Percentiles rank a stretch among this genome's conserved stretches.
phyloP scores from a whole-genome alignment of 2,888 invertebrate species.

The Volucella inflata region DNA sequence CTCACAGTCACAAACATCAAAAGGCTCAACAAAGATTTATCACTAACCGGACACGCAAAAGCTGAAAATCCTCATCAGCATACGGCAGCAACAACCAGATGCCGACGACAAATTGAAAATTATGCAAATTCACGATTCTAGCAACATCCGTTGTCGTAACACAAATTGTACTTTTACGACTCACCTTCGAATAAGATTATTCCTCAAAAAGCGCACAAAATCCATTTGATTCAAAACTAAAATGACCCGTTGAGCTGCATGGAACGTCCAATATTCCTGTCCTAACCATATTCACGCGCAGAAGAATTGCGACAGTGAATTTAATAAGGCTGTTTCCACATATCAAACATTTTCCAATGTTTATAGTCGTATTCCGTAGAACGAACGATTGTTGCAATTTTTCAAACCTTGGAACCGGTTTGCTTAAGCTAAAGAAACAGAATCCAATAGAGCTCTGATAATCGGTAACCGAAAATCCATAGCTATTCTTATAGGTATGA shows the following conservation, averaged over 20 bases:
- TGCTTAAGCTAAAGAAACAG: conserved; percentile 57
- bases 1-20: conserved; percentile 58
- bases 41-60: conserved; percentile 5
- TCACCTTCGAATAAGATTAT: conserved; percentile 59
- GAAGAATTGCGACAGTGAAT: conserved; percentile 68
- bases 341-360: conserved; percentile 31
- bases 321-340: conserved; percentile 73
- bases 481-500: background rate
- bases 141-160: conserved; percentile 45
- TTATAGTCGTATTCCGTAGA: conserved; percentile 41
- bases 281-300: conserved; percentile 65
- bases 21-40: conserved; percentile 44
- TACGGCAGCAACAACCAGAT: background rate
- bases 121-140: conserved; percentile 65
- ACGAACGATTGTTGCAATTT: conserved; percentile 56
- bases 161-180: conserved; percentile 38
- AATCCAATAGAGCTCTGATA: conserved; percentile 48
- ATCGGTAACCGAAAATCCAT: conserved; percentile 38
- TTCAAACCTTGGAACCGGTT: conserved; percentile 73
- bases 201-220: conserved; percentile 26
- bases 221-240: conserved; percentile 37
- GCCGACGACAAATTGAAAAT: conserved; percentile 67
- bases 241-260: conserved; percentile 47
- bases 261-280: conserved; percentile 49
- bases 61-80: background rate